Base-by-base conservation (phyloP, 2,113 vertebrate species). In the Bettongia penicillata region DNA sequence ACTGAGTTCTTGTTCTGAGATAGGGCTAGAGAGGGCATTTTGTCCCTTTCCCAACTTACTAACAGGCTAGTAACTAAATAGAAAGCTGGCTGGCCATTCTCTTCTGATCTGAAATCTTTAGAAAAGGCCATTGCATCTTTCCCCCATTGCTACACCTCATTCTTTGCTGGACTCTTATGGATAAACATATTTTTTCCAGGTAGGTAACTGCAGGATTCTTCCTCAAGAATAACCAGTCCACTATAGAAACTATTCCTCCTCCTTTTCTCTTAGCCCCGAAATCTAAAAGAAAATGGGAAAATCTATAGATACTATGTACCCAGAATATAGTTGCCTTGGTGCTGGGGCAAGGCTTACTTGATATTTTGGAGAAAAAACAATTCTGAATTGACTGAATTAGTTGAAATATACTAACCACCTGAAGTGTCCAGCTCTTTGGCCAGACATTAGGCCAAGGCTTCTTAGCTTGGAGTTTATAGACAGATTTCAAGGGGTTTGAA, bases 1-100 rank as follows among this genome's bases (percentile, higher is more conserved):
- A 91, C 0, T 4, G 96, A 96, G 95, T 96, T 50, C 91, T 52
- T 43, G n/a, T 43, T 84, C 68, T 43, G 68, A 84, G n/a, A 84
- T 84, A 48, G 55, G 93, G 53, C 89, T 90, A 91, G 53, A 91
- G 93, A 43, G 68, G 68, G 68, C 37, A 84, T 84, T 10, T 77
- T 77, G 61, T 77, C 19, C 61, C n/a, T 77, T 77, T n/a, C n/a
- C n/a, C 68, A 84, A 51, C 22, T 95, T 93, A 90, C 43, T 23
- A 50, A 31, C 3, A 57, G 52, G 92, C 22, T 43, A 5, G 6
- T 93, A 93, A 95, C 91, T 91, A n/a, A 93, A 77, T 53, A 84
- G 89, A 53, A 51, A 25, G 50, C 52, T 84, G 7, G 16, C 68
- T 84, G 5, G 49, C 92, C 50, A n/a, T 28, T 31, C 94, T 24